Evolutionary conservation across 2,113 vertebrate genomes (phyloP).

Genomic region (Lophotis ruficrista): DNA sequence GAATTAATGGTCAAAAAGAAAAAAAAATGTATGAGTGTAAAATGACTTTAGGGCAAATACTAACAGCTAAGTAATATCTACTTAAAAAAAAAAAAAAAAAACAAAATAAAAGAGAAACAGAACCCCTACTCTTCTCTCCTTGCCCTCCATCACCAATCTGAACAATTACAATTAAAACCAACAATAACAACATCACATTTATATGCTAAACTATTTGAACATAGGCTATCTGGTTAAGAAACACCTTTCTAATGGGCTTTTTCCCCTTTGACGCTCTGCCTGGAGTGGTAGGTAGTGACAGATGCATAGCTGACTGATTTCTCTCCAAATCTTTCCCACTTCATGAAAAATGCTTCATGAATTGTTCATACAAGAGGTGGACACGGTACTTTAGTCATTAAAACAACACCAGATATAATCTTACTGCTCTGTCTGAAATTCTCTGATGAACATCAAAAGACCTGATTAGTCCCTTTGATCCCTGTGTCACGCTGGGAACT

Average conservation of each 20-base stretch:
- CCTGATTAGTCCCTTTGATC: neutral
- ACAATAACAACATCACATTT: neutral
- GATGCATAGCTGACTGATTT: neutral
- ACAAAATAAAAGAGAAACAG: neutral
- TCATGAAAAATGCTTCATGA: fast-evolving
- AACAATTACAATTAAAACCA: neutral
- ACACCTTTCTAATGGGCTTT: neutral
- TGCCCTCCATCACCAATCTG: neutral
- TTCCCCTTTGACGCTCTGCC: neutral
- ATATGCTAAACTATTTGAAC: neutral
- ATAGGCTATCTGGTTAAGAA: neutral
- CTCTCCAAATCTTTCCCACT: neutral
- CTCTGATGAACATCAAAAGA: neutral
- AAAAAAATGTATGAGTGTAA: neutral
- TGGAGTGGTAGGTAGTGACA: neutral
- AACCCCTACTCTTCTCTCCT: neutral
- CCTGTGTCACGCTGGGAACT: neutral
- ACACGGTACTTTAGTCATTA: neutral
- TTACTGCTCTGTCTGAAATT: neutral
- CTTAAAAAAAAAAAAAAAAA: too few relatives aligned
- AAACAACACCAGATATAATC: neutral
- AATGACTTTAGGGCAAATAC: neutral
- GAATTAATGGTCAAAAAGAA: neutral
- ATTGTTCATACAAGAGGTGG: neutral
- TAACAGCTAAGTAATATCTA: fast-evolving